These are phyloP conservation scores for Gambusia affinis DNA, from an alignment of 2,113 vertebrate genomes.

Conservation along the genomic window DNA sequence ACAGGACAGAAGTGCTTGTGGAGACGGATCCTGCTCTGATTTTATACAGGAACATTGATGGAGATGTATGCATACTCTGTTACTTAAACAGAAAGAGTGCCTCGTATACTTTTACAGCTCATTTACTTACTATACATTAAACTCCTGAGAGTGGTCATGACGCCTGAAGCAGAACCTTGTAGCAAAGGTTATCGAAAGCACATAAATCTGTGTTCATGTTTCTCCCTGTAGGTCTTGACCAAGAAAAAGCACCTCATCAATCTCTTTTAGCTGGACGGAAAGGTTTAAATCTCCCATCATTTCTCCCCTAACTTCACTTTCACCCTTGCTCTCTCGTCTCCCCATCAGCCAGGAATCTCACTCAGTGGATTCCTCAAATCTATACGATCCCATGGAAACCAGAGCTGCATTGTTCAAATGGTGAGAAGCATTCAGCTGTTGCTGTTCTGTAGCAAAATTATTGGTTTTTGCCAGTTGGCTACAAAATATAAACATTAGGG, in stretches of 20 bases:
- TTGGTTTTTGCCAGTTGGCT: neutral
- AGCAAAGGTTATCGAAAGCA: constrained; percentile 36
- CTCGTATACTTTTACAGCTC: constrained; percentile 25
- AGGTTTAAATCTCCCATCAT: constrained; percentile 51
- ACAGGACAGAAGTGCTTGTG: constrained; percentile 2
- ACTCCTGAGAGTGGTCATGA: constrained; percentile 37
- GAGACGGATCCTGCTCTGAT: neutral
- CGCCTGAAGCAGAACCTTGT: constrained; percentile 23
- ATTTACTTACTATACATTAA: constrained; percentile 32
- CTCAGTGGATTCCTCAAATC: constrained; percentile 42
- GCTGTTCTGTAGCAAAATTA: neutral
- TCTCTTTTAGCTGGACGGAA: constrained; percentile 42
- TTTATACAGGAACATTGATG: neutral
- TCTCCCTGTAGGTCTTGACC: constrained; percentile 30
- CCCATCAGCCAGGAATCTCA: constrained; percentile 54
- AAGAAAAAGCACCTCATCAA: constrained; percentile 46
- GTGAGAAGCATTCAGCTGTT: constrained; percentile 10
- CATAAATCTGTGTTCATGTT: constrained; percentile 52
- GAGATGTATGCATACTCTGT: constrained; percentile 15
- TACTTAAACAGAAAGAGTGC: constrained; percentile 17
- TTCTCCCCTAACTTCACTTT: constrained; percentile 4
- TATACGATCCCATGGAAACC: constrained; percentile 1
- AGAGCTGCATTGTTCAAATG: constrained; percentile 26
- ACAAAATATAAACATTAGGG: neutral
- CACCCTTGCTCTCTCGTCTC: constrained; percentile 27